A percentile compares a stretch with the other conserved stretches of the same genome.
These are phyloP conservation scores for Vulpes ferrilata DNA, from an alignment of 2,113 vertebrate genomes.

Conservation along the genomic window DNA sequence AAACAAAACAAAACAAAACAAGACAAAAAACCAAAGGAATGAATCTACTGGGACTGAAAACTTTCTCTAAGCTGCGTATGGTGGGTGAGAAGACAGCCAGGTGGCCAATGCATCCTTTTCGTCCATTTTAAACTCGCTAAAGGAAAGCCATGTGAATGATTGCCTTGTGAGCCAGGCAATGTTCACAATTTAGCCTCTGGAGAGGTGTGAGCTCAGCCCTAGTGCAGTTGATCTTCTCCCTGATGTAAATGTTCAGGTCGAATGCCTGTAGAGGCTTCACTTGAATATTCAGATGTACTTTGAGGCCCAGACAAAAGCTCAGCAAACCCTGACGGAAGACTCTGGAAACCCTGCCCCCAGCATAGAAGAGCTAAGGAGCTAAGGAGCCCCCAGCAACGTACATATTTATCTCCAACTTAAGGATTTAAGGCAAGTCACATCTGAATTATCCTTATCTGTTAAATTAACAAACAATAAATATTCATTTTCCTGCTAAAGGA, in stretches of 20 bases:
- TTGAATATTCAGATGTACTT: slow-evolving; percentile 63
- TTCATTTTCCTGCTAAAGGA: not conserved
- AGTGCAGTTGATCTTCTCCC: slow-evolving; percentile 41
- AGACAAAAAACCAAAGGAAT: not conserved
- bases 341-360: not conserved
- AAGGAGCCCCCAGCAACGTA: not conserved
- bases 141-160: slow-evolving; percentile 29
- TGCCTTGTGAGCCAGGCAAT: slow-evolving; percentile 56
- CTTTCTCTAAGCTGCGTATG: not conserved
- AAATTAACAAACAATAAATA: not conserved
- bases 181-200: slow-evolving; percentile 71
- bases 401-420: not conserved
- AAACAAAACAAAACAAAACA: too few relatives aligned
- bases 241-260: slow-evolving; percentile 43
- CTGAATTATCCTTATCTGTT: not conserved
- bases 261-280: slow-evolving; percentile 53
- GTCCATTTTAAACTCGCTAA: slow-evolving; percentile 29
- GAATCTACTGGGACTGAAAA: not conserved
- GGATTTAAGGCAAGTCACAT: not conserved
- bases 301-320: slow-evolving; percentile 45
- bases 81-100: not conserved
- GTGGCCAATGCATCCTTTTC: not conserved
- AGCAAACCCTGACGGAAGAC: not conserved
- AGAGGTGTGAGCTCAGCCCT: not conserved
- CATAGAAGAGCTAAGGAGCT: not conserved